Conservation (phyloP, 2,797 vertebrate genomes). For the Falco peregrinus region DNA sequence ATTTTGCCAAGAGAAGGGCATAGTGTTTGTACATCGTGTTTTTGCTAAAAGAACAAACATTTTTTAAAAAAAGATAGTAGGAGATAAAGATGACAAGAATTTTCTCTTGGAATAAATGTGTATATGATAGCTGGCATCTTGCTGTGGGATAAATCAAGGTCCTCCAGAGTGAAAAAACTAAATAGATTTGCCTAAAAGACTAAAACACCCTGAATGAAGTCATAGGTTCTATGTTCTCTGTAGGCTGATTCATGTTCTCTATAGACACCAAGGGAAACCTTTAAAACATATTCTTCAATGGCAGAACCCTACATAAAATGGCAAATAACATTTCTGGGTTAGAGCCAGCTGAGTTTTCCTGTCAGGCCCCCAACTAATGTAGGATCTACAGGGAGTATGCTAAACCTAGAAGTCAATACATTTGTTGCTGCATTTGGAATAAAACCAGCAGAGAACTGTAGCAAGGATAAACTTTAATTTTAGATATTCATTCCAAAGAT, state of each 20-base stretch:
- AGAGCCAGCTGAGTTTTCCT: neutral
- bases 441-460: neutral
- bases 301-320: neutral
- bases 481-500: constrained; percentile 29
- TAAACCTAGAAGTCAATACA: neutral
- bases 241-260: neutral
- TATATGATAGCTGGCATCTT: neutral
- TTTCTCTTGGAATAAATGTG: neutral
- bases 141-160: neutral
- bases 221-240: neutral
- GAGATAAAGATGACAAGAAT: neutral
- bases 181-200: neutral
- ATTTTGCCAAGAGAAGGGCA: neutral
- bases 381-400: neutral
- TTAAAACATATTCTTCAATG: neutral
- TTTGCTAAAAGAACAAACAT: neutral
- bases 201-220: neutral
- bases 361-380: neutral
- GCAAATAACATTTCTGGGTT: neutral
- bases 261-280: neutral
- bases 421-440: constrained; percentile 4
- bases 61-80: neutral
- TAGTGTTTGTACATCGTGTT: neutral
- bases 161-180: neutral
- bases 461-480: constrained; percentile 36